phyloP scores from a whole-genome alignment of 2,797 vertebrate genomes.

The Rhincodon typus region DNA sequence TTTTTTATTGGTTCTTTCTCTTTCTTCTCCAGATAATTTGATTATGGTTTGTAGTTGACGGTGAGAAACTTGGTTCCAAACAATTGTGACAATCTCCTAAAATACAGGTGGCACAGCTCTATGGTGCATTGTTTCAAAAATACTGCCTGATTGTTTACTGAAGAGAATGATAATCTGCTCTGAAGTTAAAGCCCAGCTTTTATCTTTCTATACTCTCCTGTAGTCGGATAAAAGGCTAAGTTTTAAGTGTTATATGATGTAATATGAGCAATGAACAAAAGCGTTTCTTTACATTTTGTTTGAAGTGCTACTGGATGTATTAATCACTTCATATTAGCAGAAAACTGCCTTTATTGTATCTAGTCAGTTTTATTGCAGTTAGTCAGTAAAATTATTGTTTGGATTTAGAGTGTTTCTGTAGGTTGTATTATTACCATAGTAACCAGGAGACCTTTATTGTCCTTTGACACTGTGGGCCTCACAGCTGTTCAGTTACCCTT shows the following conservation, averaged over 20 bases:
- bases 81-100: neutral
- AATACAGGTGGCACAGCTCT: neutral
- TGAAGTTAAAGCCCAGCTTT: neutral
- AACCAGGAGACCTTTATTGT: slow-evolving; percentile 61
- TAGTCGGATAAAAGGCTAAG: neutral
- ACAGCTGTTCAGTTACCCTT: slow-evolving; percentile 55
- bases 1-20: neutral
- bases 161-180: neutral
- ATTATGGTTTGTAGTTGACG: neutral
- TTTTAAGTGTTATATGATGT: slow-evolving; percentile 9
- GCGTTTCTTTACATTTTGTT: slow-evolving; percentile 19
- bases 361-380: slow-evolving; percentile 31
- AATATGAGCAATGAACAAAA: slow-evolving; percentile 19
- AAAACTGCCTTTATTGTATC: slow-evolving; percentile 31
- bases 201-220: neutral
- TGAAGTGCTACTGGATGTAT: slow-evolving; percentile 14
- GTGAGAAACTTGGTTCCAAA: neutral
- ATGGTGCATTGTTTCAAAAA: slow-evolving; percentile 1
- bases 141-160: neutral
- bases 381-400: slow-evolving; percentile 48
- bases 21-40: neutral
- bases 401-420: slow-evolving; percentile 62
- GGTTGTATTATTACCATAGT: slow-evolving; percentile 56
- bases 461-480: slow-evolving; percentile 59
- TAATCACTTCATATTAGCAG: slow-evolving; percentile 30